Evolutionary conservation across 1,140 invertebrate species (phyloP), one percentile per base, ranked within the genome.

Genomic region (Epicauta chinensis): DNA sequence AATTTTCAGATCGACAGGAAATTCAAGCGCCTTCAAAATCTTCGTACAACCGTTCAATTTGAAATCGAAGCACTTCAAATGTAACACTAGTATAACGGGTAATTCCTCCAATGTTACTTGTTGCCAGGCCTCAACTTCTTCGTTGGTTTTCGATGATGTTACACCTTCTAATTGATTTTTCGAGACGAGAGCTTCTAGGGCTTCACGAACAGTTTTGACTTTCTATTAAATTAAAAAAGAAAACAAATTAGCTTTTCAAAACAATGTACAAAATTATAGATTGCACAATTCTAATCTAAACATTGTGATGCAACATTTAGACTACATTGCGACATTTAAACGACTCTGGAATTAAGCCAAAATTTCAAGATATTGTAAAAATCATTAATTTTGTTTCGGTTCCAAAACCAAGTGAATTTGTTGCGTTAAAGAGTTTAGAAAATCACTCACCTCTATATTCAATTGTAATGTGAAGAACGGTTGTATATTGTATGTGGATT

Each of bases 401-500:
- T n/a, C n/a, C n/a, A n/a, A n/a, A n/a, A n/a, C n/a, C n/a, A n/a
- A n/a, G n/a, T n/a, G n/a, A n/a, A n/a, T n/a, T n/a, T n/a, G n/a
- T n/a, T n/a, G n/a, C n/a, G n/a, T n/a, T n/a, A n/a, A n/a, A n/a
- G n/a, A n/a, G n/a, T n/a, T n/a, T n/a, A 47, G 2, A 39, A 7
- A 14, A 32, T 23, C 29, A 36, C 37, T 57, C 71, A 93, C 92
- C 78, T 96, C 91, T 62, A 97, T 94, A 63, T 97, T 93, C 30
- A 97, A 77, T 67, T 92, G 91, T 10, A 97, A 73, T 2, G 92
- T 93, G 67, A 94, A 94, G 72, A 97, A 97, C 2, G 93, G 93
- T 70, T 96, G 88, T 49, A 95, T 83, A 59, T 85, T 85, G 65
- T 89, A 83, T 2, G 87, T 89, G 38, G 83, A 76, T 67, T 83